Percentiles rank a stretch among this genome's conserved stretches.
Evolutionary conservation across 2,113 vertebrate species (phyloP).

Genomic region (Siniperca chuatsi): DNA sequence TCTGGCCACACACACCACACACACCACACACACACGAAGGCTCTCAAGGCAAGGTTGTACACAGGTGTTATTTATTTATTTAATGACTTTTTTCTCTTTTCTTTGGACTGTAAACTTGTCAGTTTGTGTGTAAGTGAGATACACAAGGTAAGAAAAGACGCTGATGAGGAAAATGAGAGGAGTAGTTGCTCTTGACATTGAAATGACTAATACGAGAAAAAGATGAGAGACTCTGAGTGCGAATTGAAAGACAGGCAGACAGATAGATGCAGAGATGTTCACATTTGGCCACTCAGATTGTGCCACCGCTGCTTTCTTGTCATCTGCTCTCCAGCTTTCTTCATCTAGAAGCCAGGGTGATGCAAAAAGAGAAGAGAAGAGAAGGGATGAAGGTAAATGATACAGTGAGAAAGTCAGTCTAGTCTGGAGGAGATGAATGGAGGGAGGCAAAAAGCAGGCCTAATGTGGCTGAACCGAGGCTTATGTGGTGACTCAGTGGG

Average conservation of each 20-base stretch:
- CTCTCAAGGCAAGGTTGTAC: background rate
- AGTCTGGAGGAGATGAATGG: constrained; percentile 12
- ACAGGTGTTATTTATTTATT: background rate
- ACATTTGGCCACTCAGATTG: background rate
- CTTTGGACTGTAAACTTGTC: background rate
- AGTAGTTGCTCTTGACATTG: background rate
- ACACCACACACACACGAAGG: background rate
- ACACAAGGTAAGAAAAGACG: background rate
- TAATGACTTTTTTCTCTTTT: background rate
- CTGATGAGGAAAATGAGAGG: background rate
- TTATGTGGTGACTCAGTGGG: constrained; percentile 19
- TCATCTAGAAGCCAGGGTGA: background rate
- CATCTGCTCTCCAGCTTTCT: background rate
- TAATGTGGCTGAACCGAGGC: constrained; percentile 16
- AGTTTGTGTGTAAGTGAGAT: background rate
- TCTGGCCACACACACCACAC: background rate
- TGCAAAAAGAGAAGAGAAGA: background rate
- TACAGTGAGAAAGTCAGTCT: background rate
- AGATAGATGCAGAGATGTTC: background rate
- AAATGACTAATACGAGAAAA: background rate
- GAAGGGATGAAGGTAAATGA: background rate
- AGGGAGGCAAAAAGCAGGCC: background rate
- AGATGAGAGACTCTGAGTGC: background rate
- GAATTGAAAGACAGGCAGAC: background rate
- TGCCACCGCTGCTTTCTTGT: background rate